Base-by-base conservation (phyloP, 2,888 invertebrate genomes). In the Microctonus hyperodae region DNA sequence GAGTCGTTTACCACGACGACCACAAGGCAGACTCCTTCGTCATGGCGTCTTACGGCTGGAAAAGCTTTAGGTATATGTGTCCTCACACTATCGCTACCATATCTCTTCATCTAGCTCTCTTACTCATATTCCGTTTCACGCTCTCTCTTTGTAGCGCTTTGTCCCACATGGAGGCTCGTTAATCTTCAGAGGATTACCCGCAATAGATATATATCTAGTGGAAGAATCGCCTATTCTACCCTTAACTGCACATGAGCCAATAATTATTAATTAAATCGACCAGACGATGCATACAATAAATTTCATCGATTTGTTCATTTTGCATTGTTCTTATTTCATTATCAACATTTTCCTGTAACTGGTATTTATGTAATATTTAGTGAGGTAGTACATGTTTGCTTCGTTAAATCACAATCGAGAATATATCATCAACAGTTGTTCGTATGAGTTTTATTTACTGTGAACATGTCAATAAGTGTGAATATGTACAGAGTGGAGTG, bases 101-200 rank as follows among this genome's bases (percentile, higher is more conserved):
- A 37, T 13, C 37, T n/a, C 73, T 74, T 74, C 73, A 69, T 69
- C 70, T 64, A 50, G 53, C 64, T 55, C 28, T 22, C 64, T 63
- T 37, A 53, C 60, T 59, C n/a, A n/a, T n/a, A n/a, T n/a, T n/a
- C n/a, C n/a, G 60, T 48, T 56, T 63, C 68, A 51, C 63, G 69
- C 61, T 70, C 67, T 70, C 70, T 11, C 65, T 28, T 16, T 57
- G 9, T 22, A 35, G 13, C 40, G 28, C 62, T 31, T 33, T 48
- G 62, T 40, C 37, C n/a, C 63, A 33, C 56, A 16, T 22, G 59
- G 55, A 68, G 72, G 73, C 78, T 80, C 81, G 80, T 82, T 82
- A 82, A 82, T 82, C 81, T 82, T 81, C 76, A 73, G 72, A 72
- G 78, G 79, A 80, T 81, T 81, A 79, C 74, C 70, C 63, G 59